Evolutionary conservation across 2,888 invertebrate genomes (phyloP), one percentile per base, ranked within the genome.

Genomic region (Scaptomyza cyrtandrae): DNA sequence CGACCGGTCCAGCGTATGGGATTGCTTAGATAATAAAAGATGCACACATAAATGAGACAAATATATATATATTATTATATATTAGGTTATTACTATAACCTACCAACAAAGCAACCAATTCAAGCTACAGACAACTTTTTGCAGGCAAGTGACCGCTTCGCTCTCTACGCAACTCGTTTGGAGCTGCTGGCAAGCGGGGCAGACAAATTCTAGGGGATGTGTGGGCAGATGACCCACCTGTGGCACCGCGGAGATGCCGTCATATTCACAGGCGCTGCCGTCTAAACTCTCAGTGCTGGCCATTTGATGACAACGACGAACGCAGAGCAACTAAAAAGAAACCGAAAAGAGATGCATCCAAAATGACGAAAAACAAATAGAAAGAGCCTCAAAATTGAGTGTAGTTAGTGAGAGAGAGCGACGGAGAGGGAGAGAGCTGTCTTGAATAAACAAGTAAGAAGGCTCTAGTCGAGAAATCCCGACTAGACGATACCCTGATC

Each of bases 31-130:
- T 5, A 5, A 11, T n/a, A 7, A 5, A 10, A 45, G 0, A 14
- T 29, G 6, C 3, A n/a, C n/a, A 13, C 43, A 9, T 37, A 24
- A 24, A 24, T 24, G 1, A 24, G 11, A 24, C 13, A 33, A 6
- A n/a, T 11, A 43, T 29, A 19, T 16, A 11, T 39, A 14, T 2
- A 2, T 1, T 1, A 33, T 10, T 10, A 33, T 10, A n/a, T n/a
- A n/a, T n/a, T n/a, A n/a, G n/a, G n/a, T 1, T 1, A 33, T 10
- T 10, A 33, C 9, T 13, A 7, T n/a, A 2, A 76, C 79, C 65
- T 71, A 91, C 91, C 91, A 91, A 67, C 90, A 90, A 14, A 90
- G 71, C 50, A 86, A 75, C 59, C 74, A 78, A 60, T 91, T 91
- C 6, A 91, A 33, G 5, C 67, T 57, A 45, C 84, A 87, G 44